Conservation (phyloP, 2,113 vertebrate genomes). For the Ornithorhynchus anatinus region DNA sequence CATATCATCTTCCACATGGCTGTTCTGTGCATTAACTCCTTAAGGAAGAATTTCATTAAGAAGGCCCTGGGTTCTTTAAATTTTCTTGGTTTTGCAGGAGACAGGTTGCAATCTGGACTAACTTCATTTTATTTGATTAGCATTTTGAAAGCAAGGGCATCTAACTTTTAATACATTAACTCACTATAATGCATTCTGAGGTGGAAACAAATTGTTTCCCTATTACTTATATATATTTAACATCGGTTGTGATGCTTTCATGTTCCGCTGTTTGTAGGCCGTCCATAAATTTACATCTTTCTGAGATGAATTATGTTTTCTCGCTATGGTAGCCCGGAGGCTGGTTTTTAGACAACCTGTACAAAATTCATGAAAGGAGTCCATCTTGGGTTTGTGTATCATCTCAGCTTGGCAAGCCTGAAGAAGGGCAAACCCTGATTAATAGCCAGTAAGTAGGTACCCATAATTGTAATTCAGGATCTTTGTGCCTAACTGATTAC, state of each 20-base stretch:
- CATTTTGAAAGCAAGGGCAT: slow-evolving; percentile 52
- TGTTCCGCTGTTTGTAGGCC: slow-evolving; percentile 44
- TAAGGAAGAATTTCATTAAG: slow-evolving; percentile 9
- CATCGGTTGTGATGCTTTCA: slow-evolving; percentile 30
- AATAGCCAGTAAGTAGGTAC: slow-evolving; percentile 12
- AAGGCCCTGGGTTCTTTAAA: background rate
- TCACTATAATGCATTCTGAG: slow-evolving; percentile 29
- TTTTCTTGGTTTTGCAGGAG: background rate
- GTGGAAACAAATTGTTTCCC: slow-evolving; percentile 44
- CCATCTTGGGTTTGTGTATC: slow-evolving; percentile 10
- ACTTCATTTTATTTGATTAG: slow-evolving; percentile 49
- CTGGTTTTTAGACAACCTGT: slow-evolving; percentile 22
- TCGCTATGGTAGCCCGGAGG: slow-evolving; percentile 13
- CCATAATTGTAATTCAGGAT: slow-evolving; percentile 14
- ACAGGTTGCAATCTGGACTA: slow-evolving; percentile 15
- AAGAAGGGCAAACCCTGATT: background rate
- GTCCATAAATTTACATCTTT: slow-evolving; percentile 21
- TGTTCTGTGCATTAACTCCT: background rate
- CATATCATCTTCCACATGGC: background rate
- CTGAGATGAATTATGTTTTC: slow-evolving; percentile 15
- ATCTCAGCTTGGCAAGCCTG: slow-evolving; percentile 8
- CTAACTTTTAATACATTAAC: slow-evolving; percentile 55
- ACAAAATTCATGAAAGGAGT: slow-evolving; percentile 32
- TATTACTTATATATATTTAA: slow-evolving; percentile 44
- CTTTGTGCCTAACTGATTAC: slow-evolving; percentile 23